Base-by-base conservation (phyloP, 2,797 vertebrate genomes). In the Sebastes umbrosus region DNA sequence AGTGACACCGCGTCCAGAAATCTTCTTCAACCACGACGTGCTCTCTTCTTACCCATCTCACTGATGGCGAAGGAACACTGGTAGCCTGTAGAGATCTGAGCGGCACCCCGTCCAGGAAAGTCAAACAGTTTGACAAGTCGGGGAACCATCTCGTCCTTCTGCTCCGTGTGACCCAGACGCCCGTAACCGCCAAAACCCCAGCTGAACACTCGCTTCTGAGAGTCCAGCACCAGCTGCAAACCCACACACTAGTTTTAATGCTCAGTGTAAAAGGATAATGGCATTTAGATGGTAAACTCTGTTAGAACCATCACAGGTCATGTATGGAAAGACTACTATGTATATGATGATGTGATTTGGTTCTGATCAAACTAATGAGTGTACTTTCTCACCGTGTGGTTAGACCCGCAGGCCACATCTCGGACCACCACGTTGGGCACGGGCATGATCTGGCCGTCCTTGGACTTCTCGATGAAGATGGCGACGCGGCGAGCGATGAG, bases 131-230 rank as follows among this genome's bases (percentile, higher is more conserved):
- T 99, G 27, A 99, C 97, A 81, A 99, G 90, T 1, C 98, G 94
- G 0, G 98, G 98, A 1, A 99, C 98, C 98, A 99, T 97, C 94
- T 99, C 98, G 0, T 99, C 98, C 87, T 98, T 98, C 94, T 98
- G 98, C 91, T 99, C 98, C 0, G 98, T 96, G 6, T 99, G 98
- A 14, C 98, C 98, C 78, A 99, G 94, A 4, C 98, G 97, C 1
- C 98, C 98, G 0, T 99, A 99, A 3, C 98, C 98, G 0, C 98
- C 98, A 0, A 99, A 99, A 0, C 98, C 98, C 98, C 98, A 99
- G 77, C 97, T 97, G 92, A 99, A 99, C 16, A 99, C 98, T 0
- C 98, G 96, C 88, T 99, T 99, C 96, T 99, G 98, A 0, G 98
- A 99, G 91, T 99, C 98, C 89, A 99, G 89, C 34, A 98, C 96